A percentile compares a stretch with the other conserved stretches of the same genome.
phyloP scores from a whole-genome alignment of 2,797 vertebrate species.

The Sebastes steindachneri region DNA sequence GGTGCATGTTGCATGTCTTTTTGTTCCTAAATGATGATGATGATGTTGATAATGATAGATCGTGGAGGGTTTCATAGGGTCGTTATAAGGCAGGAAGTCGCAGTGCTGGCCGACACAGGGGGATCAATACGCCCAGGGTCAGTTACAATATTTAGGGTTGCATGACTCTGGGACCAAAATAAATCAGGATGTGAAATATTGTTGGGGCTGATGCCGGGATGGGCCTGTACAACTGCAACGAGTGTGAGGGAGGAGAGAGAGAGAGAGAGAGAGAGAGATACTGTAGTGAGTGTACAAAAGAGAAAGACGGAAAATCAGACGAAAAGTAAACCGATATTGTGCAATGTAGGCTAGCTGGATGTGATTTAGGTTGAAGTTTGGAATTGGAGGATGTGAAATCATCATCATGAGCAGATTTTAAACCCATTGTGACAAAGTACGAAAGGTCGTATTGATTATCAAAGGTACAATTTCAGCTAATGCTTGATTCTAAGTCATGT shows the following conservation, averaged over 20 bases:
- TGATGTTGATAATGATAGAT: constrained; percentile 75
- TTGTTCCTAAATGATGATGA: constrained; percentile 71
- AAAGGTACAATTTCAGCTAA: constrained; percentile 19
- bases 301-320: not conserved
- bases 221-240: constrained; percentile 32
- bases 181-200: constrained; percentile 84
- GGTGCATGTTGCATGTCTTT: constrained; percentile 19
- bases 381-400: not conserved
- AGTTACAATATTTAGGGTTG: constrained; percentile 88
- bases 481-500: constrained; percentile 9
- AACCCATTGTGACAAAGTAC: not conserved
- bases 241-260: constrained; percentile 5
- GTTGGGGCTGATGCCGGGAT: constrained; percentile 61
- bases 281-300: not conserved
- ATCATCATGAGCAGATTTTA: not conserved
- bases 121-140: constrained; percentile 87
- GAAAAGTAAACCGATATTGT: not conserved
- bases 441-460: constrained; percentile 14
- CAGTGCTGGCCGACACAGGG: constrained; percentile 75
- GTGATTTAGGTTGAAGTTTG: not conserved
- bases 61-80: constrained; percentile 79
- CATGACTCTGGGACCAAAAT: constrained; percentile 85
- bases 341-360: not conserved
- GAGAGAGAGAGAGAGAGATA: not conserved
- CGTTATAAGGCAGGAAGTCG: constrained; percentile 84